Conservation (phyloP, 2,113 vertebrate genomes). For the Choloepus hoffmanni region DNA sequence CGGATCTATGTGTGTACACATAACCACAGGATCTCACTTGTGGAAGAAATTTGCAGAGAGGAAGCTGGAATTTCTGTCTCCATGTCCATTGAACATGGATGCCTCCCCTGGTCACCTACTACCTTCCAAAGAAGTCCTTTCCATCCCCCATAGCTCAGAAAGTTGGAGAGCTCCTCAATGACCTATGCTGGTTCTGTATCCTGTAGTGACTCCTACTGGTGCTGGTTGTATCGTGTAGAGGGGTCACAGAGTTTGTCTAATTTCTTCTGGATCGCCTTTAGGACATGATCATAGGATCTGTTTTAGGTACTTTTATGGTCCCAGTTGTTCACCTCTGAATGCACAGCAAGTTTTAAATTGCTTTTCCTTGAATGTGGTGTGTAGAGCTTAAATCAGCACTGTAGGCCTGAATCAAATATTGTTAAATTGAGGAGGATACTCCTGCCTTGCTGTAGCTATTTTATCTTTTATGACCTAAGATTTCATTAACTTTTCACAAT, state of each 20-base stretch:
- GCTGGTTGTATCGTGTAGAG: background rate
- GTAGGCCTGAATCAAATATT: background rate
- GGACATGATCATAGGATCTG: background rate
- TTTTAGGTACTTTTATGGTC: background rate
- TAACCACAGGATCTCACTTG: slow-evolving; percentile 18
- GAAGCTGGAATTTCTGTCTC: background rate
- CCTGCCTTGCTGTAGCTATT: background rate
- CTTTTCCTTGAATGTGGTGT: background rate
- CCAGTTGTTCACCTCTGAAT: background rate
- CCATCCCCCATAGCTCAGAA: background rate
- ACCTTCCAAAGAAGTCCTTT: background rate
- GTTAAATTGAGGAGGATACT: background rate
- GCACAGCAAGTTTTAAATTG: background rate
- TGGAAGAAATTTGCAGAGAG: background rate
- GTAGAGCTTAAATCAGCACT: background rate
- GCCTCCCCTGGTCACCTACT: background rate
- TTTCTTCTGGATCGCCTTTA: background rate
- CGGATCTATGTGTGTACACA: background rate
- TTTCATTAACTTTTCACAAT: slow-evolving; percentile 4
- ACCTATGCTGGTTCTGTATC: background rate
- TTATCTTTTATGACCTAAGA: background rate
- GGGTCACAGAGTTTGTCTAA: background rate
- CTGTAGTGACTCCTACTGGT: background rate
- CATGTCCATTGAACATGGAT: background rate
- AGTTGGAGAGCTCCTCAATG: background rate